A percentile compares a stretch with the other conserved stretches of the same genome.
These are phyloP conservation scores for Rhynchomys soricoides DNA, from an alignment of 2,113 vertebrate genomes.

Conservation along the genomic window DNA sequence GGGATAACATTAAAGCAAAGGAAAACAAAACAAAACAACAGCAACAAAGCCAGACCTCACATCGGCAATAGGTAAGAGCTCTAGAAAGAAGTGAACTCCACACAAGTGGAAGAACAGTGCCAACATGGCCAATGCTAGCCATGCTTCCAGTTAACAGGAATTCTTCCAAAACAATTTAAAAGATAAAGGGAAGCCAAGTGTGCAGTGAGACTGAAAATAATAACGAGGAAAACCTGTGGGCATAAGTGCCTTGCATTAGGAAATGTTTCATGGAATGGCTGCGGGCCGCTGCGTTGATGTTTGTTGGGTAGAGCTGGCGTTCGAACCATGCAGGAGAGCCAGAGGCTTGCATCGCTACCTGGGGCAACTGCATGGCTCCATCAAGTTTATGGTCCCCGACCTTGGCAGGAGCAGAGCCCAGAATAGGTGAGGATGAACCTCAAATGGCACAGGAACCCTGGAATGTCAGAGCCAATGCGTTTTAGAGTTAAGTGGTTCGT, in stretches of 20 bases:
- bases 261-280: slow-evolving; percentile 16
- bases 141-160: slow-evolving; percentile 36
- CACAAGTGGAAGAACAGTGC: not conserved
- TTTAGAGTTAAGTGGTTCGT: not conserved
- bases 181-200: slow-evolving; percentile 58
- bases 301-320: slow-evolving; percentile 7
- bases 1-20: not conserved
- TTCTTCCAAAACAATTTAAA: slow-evolving; percentile 50
- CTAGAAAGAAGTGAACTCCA: not conserved
- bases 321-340: not conserved
- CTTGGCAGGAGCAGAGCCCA: not conserved
- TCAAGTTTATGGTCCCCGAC: not conserved
- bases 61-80: slow-evolving; percentile 17
- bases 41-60: not conserved
- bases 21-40: not conserved
- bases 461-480: not conserved
- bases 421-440: slow-evolving; percentile 15
- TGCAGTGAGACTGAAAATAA: slow-evolving; percentile 55
- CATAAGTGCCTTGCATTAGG: slow-evolving; percentile 47
- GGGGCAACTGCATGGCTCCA: not conserved
- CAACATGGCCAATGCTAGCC: not conserved
- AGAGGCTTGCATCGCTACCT: slow-evolving; percentile 12
- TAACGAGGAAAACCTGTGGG: slow-evolving; percentile 41
- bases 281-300: not conserved
- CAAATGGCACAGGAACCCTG: not conserved